phyloP scores from a whole-genome alignment of 2,113 vertebrate species.

The Talpa occidentalis region DNA sequence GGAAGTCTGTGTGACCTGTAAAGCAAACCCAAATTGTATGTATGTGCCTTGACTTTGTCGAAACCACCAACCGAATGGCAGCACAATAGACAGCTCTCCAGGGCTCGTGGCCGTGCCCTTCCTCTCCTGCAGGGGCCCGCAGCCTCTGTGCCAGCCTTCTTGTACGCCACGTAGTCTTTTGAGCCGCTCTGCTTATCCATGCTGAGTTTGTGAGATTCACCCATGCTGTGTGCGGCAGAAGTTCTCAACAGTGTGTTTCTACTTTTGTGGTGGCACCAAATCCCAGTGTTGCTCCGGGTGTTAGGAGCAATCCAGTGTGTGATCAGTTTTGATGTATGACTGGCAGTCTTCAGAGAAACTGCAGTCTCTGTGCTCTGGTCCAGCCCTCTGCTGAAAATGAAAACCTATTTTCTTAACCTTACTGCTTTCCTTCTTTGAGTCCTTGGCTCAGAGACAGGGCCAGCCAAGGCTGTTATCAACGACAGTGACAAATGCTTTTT shows the following conservation, averaged over 20 bases:
- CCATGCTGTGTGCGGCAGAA: background rate
- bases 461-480: background rate
- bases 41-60: background rate
- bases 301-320: no score
- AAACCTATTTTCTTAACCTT: background rate
- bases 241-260: no score
- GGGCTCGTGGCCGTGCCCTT: background rate
- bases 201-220: background rate
- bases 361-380: background rate
- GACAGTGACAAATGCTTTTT: slow-evolving; percentile 25
- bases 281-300: background rate
- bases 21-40: accelerated
- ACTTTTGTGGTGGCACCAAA: no score
- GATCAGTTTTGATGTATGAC: background rate
- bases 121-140: background rate
- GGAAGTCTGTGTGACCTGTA: background rate
- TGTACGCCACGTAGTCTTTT: no score
- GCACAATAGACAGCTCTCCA: accelerated
- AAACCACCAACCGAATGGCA: background rate
- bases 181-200: no score
- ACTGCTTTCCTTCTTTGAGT: background rate
- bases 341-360: background rate
- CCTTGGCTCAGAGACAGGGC: slow-evolving; percentile 21
- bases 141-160: no score
- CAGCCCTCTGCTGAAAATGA: background rate